Conservation (phyloP, 2,113 vertebrate genomes). For the Vidua macroura region DNA sequence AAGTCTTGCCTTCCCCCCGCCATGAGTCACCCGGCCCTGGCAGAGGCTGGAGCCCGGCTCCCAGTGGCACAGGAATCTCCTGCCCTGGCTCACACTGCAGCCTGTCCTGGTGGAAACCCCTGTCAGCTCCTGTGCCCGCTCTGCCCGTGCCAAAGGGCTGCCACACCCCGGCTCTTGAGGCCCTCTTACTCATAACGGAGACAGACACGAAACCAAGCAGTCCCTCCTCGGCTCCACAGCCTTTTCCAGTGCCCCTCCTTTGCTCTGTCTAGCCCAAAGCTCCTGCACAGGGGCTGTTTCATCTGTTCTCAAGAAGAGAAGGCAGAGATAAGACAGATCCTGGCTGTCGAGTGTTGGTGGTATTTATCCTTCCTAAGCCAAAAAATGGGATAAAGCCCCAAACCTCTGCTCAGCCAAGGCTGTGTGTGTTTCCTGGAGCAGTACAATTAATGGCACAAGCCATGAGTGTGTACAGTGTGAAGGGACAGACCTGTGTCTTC, state of each 20-base stretch:
- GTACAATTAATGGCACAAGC: not conserved
- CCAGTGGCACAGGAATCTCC: conserved; percentile 3
- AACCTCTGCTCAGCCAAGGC: not conserved
- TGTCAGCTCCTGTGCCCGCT: not conserved
- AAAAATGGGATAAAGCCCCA: not conserved
- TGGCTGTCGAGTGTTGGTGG: not conserved
- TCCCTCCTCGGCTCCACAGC: not conserved
- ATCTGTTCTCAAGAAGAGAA: not conserved
- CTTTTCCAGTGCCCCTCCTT: not conserved
- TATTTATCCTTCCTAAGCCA: not conserved
- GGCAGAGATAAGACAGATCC: not conserved
- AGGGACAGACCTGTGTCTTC: not conserved
- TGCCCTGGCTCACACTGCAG: not conserved
- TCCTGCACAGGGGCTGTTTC: not conserved
- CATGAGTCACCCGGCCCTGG: not conserved
- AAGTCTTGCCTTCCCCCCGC: not conserved
- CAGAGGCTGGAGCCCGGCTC: not conserved
- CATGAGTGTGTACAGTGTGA: not conserved
- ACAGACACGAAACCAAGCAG: not conserved
- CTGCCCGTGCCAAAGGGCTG: not conserved
- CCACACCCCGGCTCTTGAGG: not conserved
- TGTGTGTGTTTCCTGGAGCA: not conserved
- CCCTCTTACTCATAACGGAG: conserved; percentile 13
- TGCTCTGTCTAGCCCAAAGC: not conserved
- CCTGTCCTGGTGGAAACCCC: not conserved